These are phyloP conservation scores for Cottoperca gobio DNA, from an alignment of 2,797 vertebrate species.

Conservation along the genomic window DNA sequence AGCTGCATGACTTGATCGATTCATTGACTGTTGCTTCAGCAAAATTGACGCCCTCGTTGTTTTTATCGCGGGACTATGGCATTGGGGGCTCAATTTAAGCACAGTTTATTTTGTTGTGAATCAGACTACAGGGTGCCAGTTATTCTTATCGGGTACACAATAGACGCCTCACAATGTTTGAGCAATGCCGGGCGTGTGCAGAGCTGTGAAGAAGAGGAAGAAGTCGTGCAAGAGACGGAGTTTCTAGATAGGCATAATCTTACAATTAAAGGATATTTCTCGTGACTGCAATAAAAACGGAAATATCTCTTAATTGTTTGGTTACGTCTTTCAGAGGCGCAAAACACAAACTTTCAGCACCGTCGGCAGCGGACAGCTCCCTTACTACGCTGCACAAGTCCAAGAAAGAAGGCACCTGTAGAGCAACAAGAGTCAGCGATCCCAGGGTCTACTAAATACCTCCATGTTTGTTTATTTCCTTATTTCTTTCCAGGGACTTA, in stretches of 20 bases:
- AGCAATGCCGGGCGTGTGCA: constrained; percentile 4
- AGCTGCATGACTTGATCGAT: constrained; percentile 5
- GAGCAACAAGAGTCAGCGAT: constrained; percentile 9
- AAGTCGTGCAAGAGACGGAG: constrained; percentile 29
- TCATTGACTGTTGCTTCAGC: constrained; percentile 14
- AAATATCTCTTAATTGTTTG: constrained; percentile 89
- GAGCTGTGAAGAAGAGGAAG: constrained; percentile 15
- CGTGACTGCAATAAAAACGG: constrained; percentile 75
- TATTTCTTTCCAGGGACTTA: neutral
- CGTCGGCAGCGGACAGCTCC: constrained; percentile 72
- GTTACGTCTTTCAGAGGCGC: constrained; percentile 79
- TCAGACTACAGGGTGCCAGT: constrained; percentile 22
- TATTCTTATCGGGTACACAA: neutral
- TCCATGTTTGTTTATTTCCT: neutral
- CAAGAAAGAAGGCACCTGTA: constrained; percentile 52
- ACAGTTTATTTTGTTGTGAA: neutral
- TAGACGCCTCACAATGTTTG: constrained; percentile 14
- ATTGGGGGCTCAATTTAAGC: neutral
- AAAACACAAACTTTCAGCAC: constrained; percentile 75
- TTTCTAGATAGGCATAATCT: constrained; percentile 77
- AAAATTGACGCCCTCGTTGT: constrained; percentile 14
- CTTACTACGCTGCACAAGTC: neutral
- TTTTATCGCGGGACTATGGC: constrained; percentile 9
- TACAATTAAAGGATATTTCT: constrained; percentile 93
- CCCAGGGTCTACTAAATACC: neutral